phyloP scores from a whole-genome alignment of 2,797 vertebrate species.

The Gila robusta region DNA sequence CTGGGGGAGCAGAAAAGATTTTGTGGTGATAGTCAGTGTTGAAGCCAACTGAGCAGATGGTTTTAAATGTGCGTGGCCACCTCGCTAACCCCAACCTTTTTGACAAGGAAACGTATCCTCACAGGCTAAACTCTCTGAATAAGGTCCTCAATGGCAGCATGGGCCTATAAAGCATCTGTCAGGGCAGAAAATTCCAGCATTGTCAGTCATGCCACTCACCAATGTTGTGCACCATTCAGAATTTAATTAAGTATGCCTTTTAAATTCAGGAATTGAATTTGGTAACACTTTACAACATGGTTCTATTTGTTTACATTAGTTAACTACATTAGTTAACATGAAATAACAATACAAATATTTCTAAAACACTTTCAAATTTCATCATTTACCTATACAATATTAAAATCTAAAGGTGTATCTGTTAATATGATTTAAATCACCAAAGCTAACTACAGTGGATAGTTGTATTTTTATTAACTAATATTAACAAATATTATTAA shows the following conservation, averaged over 20 bases:
- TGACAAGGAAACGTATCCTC: constrained; percentile 5
- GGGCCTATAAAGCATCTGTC: constrained; percentile 36
- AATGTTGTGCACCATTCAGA: neutral
- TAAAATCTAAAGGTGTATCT: too few relatives aligned
- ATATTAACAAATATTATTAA: too few relatives aligned
- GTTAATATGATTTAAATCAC: too few relatives aligned
- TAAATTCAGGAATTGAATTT: neutral
- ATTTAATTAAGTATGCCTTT: neutral
- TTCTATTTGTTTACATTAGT: neutral
- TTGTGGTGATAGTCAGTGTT: constrained; percentile 42
- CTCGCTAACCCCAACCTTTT: constrained; percentile 36
- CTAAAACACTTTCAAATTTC: too few relatives aligned
- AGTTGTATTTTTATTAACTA: too few relatives aligned
- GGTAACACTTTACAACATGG: neutral
- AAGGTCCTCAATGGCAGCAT: constrained; percentile 1
- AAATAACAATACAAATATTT: neutral
- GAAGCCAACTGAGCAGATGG: constrained; percentile 51
- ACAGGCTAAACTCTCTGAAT: neutral
- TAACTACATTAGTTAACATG: neutral
- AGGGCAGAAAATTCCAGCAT: neutral
- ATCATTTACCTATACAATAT: too few relatives aligned
- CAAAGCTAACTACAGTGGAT: too few relatives aligned
- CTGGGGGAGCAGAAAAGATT: constrained; percentile 42
- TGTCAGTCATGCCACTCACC: neutral
- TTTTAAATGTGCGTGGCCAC: constrained; percentile 29